Evolutionary conservation across 2,888 invertebrate genomes (phyloP).

Genomic region (Cosmia pyralina): DNA sequence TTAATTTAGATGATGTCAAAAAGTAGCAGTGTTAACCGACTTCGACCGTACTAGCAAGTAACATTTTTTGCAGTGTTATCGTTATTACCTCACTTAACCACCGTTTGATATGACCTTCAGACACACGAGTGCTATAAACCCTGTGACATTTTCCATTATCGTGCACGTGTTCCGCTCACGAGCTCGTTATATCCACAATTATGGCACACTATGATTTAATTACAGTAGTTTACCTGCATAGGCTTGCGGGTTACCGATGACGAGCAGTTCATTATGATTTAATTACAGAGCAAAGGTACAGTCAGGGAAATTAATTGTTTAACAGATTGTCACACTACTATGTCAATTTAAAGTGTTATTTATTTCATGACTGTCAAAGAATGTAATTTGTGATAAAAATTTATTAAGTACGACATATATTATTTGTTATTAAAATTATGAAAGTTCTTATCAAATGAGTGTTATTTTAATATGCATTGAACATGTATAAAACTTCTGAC

Average conservation of each 20-base stretch:
- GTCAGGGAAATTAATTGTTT: conserved; percentile 12
- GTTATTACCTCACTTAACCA: conserved; percentile 13
- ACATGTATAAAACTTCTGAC: too few relatives aligned
- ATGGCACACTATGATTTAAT: conserved; percentile 47
- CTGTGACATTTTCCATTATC: conserved; percentile 47
- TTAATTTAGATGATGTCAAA: too few relatives aligned
- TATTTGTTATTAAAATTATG: too few relatives aligned
- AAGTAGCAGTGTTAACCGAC: too few relatives aligned
- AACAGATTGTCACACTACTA: conserved; percentile 1
- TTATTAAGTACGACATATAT: not conserved
- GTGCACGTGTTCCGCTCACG: conserved; percentile 43
- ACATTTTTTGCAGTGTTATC: conserved; percentile 4
- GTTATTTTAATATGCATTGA: too few relatives aligned
- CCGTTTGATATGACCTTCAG: conserved; percentile 30
- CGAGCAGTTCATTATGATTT: conserved; percentile 28
- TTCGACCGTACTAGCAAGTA: not conserved
- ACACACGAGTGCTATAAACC: conserved; percentile 11
- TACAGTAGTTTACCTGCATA: conserved; percentile 41
- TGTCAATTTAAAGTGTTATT: not conserved
- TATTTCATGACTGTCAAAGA: not conserved
- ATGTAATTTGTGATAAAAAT: not conserved
- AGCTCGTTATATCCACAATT: conserved; percentile 48
- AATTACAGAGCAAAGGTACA: conserved; percentile 40
- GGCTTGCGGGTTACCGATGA: conserved; percentile 35
- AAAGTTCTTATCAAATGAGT: too few relatives aligned